These are phyloP conservation scores for Lepidurus arcticus DNA, from an alignment of 1,140 invertebrate species.

Conservation along the genomic window DNA sequence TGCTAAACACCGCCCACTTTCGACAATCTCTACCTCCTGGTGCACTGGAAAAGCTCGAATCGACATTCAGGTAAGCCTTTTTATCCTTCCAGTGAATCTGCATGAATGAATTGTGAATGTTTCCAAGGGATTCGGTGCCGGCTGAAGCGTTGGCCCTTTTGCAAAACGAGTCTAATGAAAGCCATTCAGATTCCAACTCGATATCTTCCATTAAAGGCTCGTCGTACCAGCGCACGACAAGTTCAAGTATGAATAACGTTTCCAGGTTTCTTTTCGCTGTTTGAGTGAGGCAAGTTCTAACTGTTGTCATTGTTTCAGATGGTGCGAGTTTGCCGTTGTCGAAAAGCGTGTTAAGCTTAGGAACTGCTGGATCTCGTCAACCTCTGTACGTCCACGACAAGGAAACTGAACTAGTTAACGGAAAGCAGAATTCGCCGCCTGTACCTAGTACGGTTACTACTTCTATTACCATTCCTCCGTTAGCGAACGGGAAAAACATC, in stretches of 20 bases:
- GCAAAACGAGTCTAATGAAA: slow-evolving; percentile 36
- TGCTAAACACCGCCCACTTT: neutral
- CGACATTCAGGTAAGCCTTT: neutral
- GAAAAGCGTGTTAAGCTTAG: slow-evolving; percentile 20
- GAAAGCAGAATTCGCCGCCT: slow-evolving; percentile 29
- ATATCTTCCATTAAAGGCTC: slow-evolving; percentile 31
- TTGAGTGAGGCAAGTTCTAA: neutral
- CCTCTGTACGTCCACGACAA: slow-evolving; percentile 72
- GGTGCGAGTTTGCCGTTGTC: neutral
- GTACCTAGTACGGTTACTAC: neutral
- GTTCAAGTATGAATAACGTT: neutral
- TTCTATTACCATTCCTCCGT: neutral
- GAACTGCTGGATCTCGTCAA: slow-evolving; percentile 35
- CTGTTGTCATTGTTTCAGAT: neutral
- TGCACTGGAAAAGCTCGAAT: neutral
- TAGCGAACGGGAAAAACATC: slow-evolving; percentile 22
- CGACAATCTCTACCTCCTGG: neutral
- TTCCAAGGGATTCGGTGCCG: slow-evolving; percentile 37
- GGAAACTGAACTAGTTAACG: slow-evolving; percentile 51
- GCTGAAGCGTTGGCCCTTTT: slow-evolving; percentile 36
- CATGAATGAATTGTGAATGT: neutral
- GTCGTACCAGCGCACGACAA: neutral
- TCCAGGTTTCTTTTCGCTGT: neutral
- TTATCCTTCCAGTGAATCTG: neutral
- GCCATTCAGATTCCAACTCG: slow-evolving; percentile 34